phyloP scores from a whole-genome alignment of 2,797 vertebrate genomes.

The Brotula barbata region DNA sequence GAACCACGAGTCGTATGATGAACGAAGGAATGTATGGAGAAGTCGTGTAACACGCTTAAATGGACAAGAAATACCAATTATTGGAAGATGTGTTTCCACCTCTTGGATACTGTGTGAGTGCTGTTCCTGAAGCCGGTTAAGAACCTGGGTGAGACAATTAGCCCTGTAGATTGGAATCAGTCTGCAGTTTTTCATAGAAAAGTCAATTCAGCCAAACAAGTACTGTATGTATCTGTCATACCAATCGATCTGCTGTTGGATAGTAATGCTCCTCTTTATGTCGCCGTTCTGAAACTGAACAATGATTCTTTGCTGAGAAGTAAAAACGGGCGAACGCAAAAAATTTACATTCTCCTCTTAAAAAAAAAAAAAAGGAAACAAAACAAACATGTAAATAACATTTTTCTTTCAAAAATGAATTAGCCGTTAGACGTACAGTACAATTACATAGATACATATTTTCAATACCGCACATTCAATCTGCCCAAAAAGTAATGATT shows the following conservation, averaged over 20 bases:
- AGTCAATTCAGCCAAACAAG: slow-evolving; percentile 49
- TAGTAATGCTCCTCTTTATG: slow-evolving; percentile 70
- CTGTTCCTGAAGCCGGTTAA: slow-evolving; percentile 54
- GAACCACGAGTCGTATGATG: slow-evolving; percentile 4
- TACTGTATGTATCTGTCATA: slow-evolving; percentile 63
- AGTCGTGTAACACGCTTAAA: slow-evolving; percentile 26
- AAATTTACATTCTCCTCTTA: slow-evolving; percentile 83
- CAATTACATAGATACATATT: slow-evolving; percentile 96
- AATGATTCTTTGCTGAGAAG: slow-evolving; percentile 82
- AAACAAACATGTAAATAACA: slow-evolving; percentile 66
- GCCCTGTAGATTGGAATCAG: slow-evolving; percentile 55
- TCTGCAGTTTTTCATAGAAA: slow-evolving; percentile 56
- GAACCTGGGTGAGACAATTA: slow-evolving; percentile 43
- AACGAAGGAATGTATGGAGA: slow-evolving; percentile 11
- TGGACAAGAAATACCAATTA: slow-evolving; percentile 18
- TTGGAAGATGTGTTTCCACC: slow-evolving; percentile 29
- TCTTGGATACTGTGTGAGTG: slow-evolving; percentile 42
- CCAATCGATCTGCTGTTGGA: slow-evolving; percentile 69
- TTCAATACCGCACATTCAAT: slow-evolving; percentile 95
- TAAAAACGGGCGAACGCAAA: slow-evolving; percentile 79
- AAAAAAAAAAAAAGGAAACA: slow-evolving; percentile 53
- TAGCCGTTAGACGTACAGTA: slow-evolving; percentile 91
- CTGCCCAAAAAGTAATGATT: slow-evolving; percentile 92
- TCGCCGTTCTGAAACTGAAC: slow-evolving; percentile 82
- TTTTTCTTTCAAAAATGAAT: slow-evolving; percentile 84